phyloP scores from a whole-genome alignment of 2,113 vertebrate species.

The Cathartes aura region DNA sequence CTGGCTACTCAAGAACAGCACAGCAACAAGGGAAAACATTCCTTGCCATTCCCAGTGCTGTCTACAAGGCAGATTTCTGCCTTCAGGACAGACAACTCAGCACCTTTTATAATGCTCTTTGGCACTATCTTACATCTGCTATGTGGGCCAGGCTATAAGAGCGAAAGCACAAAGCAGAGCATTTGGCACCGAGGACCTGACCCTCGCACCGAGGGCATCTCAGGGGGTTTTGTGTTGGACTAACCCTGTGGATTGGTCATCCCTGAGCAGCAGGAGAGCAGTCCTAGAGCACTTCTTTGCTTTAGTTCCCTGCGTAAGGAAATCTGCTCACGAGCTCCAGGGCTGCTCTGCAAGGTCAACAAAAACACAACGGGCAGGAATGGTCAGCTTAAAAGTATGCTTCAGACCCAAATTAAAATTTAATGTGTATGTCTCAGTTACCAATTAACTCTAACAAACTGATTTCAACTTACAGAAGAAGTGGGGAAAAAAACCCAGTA shows the following conservation, averaged over 20 bases:
- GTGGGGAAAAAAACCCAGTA: rapidly evolving
- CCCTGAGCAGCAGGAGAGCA: background rate
- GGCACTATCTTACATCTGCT: background rate
- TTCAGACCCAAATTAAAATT: background rate
- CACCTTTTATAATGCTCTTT: background rate
- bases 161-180: background rate
- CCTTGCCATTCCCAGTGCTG: background rate
- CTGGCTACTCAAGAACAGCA: background rate
- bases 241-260: no score
- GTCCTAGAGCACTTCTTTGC: background rate
- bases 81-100: background rate
- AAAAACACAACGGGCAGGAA: background rate
- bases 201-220: background rate
- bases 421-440: rapidly evolving
- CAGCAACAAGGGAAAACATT: background rate
- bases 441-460: background rate
- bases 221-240: background rate
- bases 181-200: background rate
- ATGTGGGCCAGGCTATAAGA: background rate
- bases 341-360: background rate
- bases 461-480: background rate
- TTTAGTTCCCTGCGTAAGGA: background rate
- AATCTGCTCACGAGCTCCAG: background rate
- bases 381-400: rapidly evolving
- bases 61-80: background rate